Base-by-base conservation (phyloP, 2,113 vertebrate species). In the Tragulus kanchil region DNA sequence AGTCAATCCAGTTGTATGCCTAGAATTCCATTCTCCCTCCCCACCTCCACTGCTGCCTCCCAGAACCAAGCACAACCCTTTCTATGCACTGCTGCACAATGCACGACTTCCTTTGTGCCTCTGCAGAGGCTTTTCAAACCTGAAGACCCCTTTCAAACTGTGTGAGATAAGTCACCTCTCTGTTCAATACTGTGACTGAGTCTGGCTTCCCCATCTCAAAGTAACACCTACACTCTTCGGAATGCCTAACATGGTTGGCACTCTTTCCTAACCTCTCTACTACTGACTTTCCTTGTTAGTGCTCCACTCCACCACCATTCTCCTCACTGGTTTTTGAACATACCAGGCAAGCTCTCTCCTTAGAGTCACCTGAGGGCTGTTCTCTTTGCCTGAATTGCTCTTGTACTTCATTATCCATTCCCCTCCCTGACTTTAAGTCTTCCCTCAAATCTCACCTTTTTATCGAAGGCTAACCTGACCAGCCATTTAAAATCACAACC, bases 61-160 rank as follows among this genome's bases (percentile, higher is more conserved):
- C 19, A 13, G 64, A 78, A 42, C 16, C 87, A 45, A 21, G 58
- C 26, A 1, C n/a, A 28, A 13, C 3, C 85, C 52, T 42, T 50
- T 61, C 50, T 8, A 56, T 3, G 54, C n/a, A 26, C 56, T 8
- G 6, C 26, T 0, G 6, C 52, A 4, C 4, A 7, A 2, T 0
- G 13, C 52, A 3, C 31, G 3, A 64, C 16, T 77, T 36, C 45
- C 48, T 48, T 21, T 26, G 21, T 25, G 1, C 9, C 28, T 61
- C 77, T 8, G 3, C 25, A 52, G 21, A n/a, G 56, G 42, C 10
- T 42, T 17, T 83, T 91, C 71, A 0, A 64, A 42, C 75, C n/a
- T 31, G 42, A 91, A 14, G 14, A 25, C 19, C 16, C 8, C 10
- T 64, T 54, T 79, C 28, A 42, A 45, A 82, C 23, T 26, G 10